Evolutionary conservation across 2,113 vertebrate species (phyloP), one percentile per base, ranked within the genome.

Genomic region (Vidua macroura): DNA sequence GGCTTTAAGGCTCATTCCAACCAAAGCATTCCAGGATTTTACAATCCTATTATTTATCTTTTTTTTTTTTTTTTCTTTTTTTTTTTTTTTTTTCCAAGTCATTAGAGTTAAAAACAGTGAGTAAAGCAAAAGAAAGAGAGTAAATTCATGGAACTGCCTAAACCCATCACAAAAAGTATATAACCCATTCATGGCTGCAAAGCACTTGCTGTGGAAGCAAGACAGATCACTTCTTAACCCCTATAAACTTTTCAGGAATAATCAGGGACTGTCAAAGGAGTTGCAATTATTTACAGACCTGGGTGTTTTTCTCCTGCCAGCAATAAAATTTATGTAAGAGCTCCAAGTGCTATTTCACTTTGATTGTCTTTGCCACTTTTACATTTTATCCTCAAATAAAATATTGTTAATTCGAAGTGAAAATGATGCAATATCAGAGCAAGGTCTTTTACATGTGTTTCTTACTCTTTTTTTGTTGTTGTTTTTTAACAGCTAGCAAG

Each of bases 141-240:
- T 46, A 48, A 92, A 52, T 74, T 69, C 46, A 88, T n/a, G 58
- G 86, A 85, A 22, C 22, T 43, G 35, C 43, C n/a, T 68, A 53
- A 75, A 15, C n/a, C 30, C 37, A 41, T 58, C 43, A 83, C 21
- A 28, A 49, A 56, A 90, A 83, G 24, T 60, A 51, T 9, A 30
- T 63, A 78, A 78, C 14, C 52, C 56, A 10, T 46, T 69, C n/a
- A 19, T 2, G 10, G 75, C 48, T 90, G 46, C 60, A 91, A 33
- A 75, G 24, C 55, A 59, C 8, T 59, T 81, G 51, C 63, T 53
- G 46, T 28, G 41, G 41, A 83, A 94, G 27, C 8, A 86, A 88
- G n/a, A 62, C 68, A 95, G 83, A 91, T 77, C 70, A 86, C 80
- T 92, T 86, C 46, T 43, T 92, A 88, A 92, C 60, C 68, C 78